phyloP scores from a whole-genome alignment of 2,888 invertebrate genomes.

The Calameuta pallipes region DNA sequence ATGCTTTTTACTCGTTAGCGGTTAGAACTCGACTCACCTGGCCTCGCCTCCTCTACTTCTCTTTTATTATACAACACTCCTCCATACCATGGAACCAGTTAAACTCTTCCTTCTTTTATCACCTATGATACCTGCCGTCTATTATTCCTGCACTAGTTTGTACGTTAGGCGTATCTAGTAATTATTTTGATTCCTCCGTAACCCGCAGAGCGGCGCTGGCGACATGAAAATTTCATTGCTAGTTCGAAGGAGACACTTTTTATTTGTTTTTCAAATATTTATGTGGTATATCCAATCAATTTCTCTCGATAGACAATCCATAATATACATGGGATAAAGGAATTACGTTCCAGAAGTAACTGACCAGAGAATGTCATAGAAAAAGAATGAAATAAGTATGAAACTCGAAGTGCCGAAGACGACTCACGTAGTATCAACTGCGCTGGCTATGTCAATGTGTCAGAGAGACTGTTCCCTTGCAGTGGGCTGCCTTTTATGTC shows the following conservation, averaged over 20 bases:
- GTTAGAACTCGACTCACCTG: slow-evolving; percentile 41
- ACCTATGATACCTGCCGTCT: neutral
- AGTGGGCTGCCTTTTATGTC: slow-evolving; percentile 53
- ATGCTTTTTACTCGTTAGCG: slow-evolving; percentile 62
- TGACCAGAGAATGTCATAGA: neutral
- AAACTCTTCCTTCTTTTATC: slow-evolving; percentile 5
- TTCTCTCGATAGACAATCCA: neutral
- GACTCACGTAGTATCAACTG: neutral
- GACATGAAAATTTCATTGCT: neutral
- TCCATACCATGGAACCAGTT: slow-evolving; percentile 1
- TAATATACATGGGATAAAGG: neutral
- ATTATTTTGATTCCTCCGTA: neutral
- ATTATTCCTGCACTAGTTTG: neutral
- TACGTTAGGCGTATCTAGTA: neutral
- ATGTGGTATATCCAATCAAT: too few species aligned
- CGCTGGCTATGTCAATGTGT: slow-evolving; percentile 49
- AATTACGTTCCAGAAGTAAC: neutral
- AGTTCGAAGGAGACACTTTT: too few species aligned
- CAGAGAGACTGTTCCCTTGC: slow-evolving; percentile 42
- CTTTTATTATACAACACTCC: neutral
- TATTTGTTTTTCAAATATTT: too few species aligned
- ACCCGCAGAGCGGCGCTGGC: neutral
- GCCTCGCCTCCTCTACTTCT: slow-evolving; percentile 20
- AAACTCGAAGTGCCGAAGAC: neutral
- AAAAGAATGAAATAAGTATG: neutral